A percentile compares a stretch with the other conserved stretches of the same genome.
phyloP scores from a whole-genome alignment of 2,888 invertebrate genomes.

The Lasioglossum calceatum region DNA sequence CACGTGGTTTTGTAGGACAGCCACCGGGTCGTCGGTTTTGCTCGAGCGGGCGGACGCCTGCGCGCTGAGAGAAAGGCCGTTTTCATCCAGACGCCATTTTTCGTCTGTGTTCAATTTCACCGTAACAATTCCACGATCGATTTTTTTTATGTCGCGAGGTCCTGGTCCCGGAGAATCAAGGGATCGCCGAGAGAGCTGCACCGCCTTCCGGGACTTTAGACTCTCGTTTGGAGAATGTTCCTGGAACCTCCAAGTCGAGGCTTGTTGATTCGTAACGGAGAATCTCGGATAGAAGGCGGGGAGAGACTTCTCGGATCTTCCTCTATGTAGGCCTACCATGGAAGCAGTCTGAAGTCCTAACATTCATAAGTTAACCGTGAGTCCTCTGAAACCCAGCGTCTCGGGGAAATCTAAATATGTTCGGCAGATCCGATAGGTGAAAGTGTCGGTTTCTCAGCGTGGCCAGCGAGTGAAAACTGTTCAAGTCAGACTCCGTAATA shows the following conservation, averaged over 20 bases:
- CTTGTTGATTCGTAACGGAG: neutral
- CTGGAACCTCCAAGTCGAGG: neutral
- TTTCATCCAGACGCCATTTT: conserved; percentile 18
- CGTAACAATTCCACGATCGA: conserved; percentile 14
- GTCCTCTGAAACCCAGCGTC: neutral
- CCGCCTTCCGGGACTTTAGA: conserved; percentile 7
- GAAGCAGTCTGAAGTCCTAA: conserved; percentile 1
- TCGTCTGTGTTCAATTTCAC: conserved; percentile 16
- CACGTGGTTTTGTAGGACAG: conserved; percentile 47
- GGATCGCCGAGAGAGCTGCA: neutral
- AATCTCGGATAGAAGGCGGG: neutral
- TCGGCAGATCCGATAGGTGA: neutral
- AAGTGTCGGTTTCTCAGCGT: conserved; percentile 1
- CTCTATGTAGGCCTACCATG: conserved; percentile 9
- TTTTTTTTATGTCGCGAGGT: neutral
- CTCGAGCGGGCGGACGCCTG: conserved; percentile 41
- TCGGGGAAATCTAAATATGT: neutral
- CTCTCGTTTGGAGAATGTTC: neutral
- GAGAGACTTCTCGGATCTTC: neutral
- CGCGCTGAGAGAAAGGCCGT: conserved; percentile 37
- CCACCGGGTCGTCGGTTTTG: neutral
- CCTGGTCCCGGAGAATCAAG: neutral
- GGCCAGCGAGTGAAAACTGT: neutral
- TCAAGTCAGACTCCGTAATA: neutral
- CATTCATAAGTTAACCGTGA: neutral